These are phyloP conservation scores for Bhutanitis thaidina DNA, from an alignment of 2,888 invertebrate genomes.

Conservation along the genomic window DNA sequence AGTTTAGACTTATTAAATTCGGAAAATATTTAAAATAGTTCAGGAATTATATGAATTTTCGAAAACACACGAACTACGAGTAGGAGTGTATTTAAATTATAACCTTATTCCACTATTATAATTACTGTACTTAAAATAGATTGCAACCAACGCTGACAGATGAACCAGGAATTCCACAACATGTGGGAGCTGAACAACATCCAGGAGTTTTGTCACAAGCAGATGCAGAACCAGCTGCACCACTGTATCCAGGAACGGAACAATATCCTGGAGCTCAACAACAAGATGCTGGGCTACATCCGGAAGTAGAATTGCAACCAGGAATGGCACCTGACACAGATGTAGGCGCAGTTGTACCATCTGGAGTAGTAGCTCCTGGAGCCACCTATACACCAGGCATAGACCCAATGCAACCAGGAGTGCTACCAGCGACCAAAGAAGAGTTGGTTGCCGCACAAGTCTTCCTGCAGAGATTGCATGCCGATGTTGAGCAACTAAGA, in stretches of 20 bases:
- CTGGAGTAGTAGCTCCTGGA: background rate
- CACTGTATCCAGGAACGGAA: too few relatives aligned
- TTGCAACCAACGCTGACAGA: background rate
- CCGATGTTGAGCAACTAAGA: slow-evolving; percentile 42
- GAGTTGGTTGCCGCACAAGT: slow-evolving; percentile 23
- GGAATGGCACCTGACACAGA: too few relatives aligned
- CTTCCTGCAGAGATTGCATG: slow-evolving; percentile 31
- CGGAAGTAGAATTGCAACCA: too few relatives aligned
- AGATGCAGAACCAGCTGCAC: too few relatives aligned
- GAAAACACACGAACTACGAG: too few relatives aligned
- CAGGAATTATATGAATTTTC: too few relatives aligned
- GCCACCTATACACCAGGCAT: background rate
- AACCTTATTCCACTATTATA: too few relatives aligned
- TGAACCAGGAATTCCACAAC: background rate
- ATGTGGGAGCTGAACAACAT: background rate
- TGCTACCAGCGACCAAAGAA: slow-evolving; percentile 17
- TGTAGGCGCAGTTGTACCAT: background rate
- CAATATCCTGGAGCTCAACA: too few relatives aligned
- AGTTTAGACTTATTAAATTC: too few relatives aligned
- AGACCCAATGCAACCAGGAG: background rate
- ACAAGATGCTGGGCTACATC: too few relatives aligned
- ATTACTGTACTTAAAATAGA: background rate
- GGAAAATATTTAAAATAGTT: too few relatives aligned
- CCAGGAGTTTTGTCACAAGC: background rate
- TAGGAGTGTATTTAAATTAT: too few relatives aligned